Conservation (phyloP, 2,797 vertebrate genomes). For the Rhinichthys osculus region DNA sequence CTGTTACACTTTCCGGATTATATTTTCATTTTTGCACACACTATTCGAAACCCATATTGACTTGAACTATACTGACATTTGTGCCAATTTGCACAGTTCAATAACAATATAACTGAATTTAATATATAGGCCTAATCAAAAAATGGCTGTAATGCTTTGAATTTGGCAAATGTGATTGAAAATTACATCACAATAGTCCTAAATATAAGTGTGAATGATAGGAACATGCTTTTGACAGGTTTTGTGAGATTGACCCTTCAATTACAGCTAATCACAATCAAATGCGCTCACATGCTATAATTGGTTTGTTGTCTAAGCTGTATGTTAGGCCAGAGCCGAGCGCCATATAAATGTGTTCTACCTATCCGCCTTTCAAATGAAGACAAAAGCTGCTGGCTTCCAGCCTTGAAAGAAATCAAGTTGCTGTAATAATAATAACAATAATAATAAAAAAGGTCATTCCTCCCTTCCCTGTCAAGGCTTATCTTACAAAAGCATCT, state of each 20-base stretch:
- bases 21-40: neutral
- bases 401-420: conserved; percentile 36
- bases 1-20: neutral
- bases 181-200: neutral
- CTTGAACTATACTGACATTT: neutral
- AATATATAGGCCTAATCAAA: neutral
- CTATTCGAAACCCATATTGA: neutral
- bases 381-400: conserved; percentile 45
- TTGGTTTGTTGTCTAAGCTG: neutral
- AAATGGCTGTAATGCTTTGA: neutral
- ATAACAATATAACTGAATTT: neutral
- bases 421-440: conserved; percentile 21
- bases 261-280: neutral
- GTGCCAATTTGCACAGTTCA: neutral
- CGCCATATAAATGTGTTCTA: neutral
- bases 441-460: conserved; percentile 2
- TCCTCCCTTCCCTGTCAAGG: conserved; percentile 30
- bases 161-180: neutral
- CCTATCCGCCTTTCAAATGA: conserved; percentile 29
- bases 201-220: neutral
- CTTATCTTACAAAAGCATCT: conserved; percentile 53
- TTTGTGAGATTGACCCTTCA: neutral
- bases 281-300: neutral
- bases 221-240: neutral
- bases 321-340: neutral